Evolutionary conservation across 2,797 vertebrate species (phyloP), one percentile per base, ranked within the genome.

Genomic region (Oceanodroma leucorhoa): DNA sequence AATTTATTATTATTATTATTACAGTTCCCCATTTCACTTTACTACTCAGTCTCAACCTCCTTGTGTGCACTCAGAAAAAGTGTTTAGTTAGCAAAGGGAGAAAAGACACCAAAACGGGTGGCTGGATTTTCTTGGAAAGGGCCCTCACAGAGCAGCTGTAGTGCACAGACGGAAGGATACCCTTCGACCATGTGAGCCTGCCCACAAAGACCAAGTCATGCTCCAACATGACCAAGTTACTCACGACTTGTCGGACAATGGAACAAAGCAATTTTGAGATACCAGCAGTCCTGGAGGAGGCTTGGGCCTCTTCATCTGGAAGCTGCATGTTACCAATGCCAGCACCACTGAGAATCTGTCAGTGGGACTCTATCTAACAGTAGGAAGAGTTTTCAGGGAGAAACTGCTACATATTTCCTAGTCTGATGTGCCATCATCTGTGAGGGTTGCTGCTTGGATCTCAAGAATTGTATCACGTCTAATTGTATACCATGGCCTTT

Each of bases 401-500:
- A 72, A 72, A 36, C 2, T 5, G 36, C 5, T 5, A 16, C 40
- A 1, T 41, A 53, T 57, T 78, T 87, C 45, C 41, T 45, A 36
- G 40, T 26, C 26, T 34, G 32, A 19, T 22, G 29, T 50, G 51
- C 27, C 62, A 58, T 38, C 34, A 9, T 10, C 57, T n/a, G 45
- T n/a, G 61, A 78, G 62, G 24, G 32, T 34, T 69, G 46, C 41
- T 70, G 41, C 70, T 30, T 40, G 26, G 15, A 19, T 20, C 50
- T 67, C 79, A 66, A 38, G 55, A 84, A 11, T 3, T 45, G 26
- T 40, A 32, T 50, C 73, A 32, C 11, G 38, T 32, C n/a, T 40
- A 50, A 2, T 5, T 69, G 54, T 61, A 27, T 17, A 20, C 8
- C 0, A 0, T 34, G 50, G 45, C 30, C 69, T 85, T 50, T 34